phyloP scores from a whole-genome alignment of 1,140 invertebrate genomes.

The Drosophila pectinifera region DNA sequence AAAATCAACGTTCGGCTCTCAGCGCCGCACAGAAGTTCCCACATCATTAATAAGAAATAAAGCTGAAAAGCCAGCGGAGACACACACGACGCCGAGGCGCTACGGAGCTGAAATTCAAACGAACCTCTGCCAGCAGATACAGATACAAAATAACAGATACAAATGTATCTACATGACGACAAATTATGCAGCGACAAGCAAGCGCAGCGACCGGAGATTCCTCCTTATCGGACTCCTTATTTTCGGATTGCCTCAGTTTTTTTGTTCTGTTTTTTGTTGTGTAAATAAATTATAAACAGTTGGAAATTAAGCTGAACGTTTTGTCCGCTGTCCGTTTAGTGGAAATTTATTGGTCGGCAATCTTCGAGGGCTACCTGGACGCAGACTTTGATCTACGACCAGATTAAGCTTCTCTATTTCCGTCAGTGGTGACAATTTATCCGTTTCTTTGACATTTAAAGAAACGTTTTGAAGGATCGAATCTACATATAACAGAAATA shows the following conservation, averaged over 20 bases:
- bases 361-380: constrained; percentile 61
- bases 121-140: constrained; percentile 63
- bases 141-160: constrained; percentile 52
- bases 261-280: constrained; percentile 24
- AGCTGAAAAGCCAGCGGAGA: constrained; percentile 41
- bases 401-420: constrained; percentile 20
- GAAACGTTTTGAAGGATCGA: too few relatives aligned
- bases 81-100: constrained; percentile 69
- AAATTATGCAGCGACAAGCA: constrained; percentile 77
- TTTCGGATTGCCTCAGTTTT: constrained; percentile 26
- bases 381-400: constrained; percentile 38
- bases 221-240: constrained; percentile 34
- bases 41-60: constrained; percentile 76
- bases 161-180: constrained; percentile 82
- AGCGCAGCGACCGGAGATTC: constrained; percentile 29
- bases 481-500: too few relatives aligned
- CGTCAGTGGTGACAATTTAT: constrained; percentile 10
- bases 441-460: neutral
- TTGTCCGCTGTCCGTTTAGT: constrained; percentile 69
- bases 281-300: constrained; percentile 80
- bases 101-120: constrained; percentile 68
- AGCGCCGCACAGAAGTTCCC: constrained; percentile 72
- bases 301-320: constrained; percentile 73
- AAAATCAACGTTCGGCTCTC: constrained; percentile 51
- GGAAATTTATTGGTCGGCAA: constrained; percentile 71